Conservation (phyloP, 1,140 invertebrate genomes). For the Drosophila serrata region DNA sequence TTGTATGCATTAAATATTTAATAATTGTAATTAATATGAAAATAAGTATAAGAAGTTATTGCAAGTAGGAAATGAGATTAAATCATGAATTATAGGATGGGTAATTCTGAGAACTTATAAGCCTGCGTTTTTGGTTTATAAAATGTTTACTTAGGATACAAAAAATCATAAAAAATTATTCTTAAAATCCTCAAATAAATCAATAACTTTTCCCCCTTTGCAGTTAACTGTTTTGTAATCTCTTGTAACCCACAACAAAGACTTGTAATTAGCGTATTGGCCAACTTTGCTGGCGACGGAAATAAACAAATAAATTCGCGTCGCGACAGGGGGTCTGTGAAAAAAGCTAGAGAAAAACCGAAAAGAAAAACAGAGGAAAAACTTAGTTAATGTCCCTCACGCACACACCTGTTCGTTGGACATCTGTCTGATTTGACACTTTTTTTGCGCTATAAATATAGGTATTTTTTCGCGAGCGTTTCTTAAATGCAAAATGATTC, state of each 20-base stretch:
- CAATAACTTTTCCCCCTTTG: not conserved
- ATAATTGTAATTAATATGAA: not conserved
- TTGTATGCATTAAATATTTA: not conserved
- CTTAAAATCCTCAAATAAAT: not conserved
- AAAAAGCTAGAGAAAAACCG: not conserved
- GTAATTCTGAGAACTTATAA: not conserved
- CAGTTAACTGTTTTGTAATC: conserved; percentile 6
- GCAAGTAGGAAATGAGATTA: not conserved
- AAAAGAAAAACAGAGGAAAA: conserved; percentile 2
- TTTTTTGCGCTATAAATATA: conserved; percentile 19
- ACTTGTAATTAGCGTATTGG: conserved; percentile 37
- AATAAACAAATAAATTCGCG: conserved; percentile 34
- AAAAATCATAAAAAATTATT: not conserved
- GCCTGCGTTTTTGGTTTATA: not conserved
- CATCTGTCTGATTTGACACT: conserved; percentile 48
- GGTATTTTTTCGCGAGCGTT: conserved; percentile 5
- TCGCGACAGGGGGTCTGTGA: conserved; percentile 41
- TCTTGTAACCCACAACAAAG: conserved; percentile 27
- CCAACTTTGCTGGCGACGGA: conserved; percentile 40
- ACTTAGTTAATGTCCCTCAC: conserved; percentile 31
- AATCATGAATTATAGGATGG: not conserved
- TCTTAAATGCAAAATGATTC: conserved; percentile 58
- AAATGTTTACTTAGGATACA: not conserved
- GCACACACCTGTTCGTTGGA: conserved; percentile 32
- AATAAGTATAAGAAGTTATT: not conserved